Evolutionary conservation across 2,113 vertebrate species (phyloP), one percentile per base, ranked within the genome.

Genomic region (Syngnathus typhle): DNA sequence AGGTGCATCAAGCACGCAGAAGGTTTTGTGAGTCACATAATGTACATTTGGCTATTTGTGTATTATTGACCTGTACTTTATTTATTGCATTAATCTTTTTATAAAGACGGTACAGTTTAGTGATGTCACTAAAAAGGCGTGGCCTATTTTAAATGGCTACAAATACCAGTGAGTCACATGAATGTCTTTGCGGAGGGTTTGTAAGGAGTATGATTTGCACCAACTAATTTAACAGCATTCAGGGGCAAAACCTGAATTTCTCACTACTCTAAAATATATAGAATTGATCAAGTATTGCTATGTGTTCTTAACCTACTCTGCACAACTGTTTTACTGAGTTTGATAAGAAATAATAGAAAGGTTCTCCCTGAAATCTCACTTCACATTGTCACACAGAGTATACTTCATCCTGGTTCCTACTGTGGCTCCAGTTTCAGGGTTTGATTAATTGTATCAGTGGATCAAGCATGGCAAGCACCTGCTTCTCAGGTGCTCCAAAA

Each of bases 341-440:
- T 37, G 2, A 37, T 62, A 58, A 13, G 47, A 43, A 54, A 59
- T 60, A 1, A 38, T 37, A 0, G 4, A 15, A 58, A 23, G 21
- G 12, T 55, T 56, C 44, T 64, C 39, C 68, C 61, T 69, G 37
- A 49, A 39, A 56, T 46, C 13, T 2, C 5, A 36, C 37, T 73
- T 69, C 43, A 75, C 52, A 37, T 64, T 27, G 11, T 67, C 6
- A 19, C 44, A 8, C n/a, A 66, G 71, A 69, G 36, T n/a, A 51
- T 65, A 44, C 21, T 49, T 65, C 21, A 49, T 19, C 46, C 47
- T 51, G 32, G 39, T 41, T 65, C 13, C 19, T 23, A 23, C 21
- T 7, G 13, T 62, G 13, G n/a, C n/a, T 62, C 32, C 12, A 58
- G 51, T 62, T 73, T 0, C 58, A 52, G 36, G 1, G 4, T n/a